Percentiles rank a stretch among this genome's conserved stretches.
These are phyloP conservation scores for Onychomys leucogaster DNA, from an alignment of 2,797 vertebrate genomes.

Conservation along the genomic window DNA sequence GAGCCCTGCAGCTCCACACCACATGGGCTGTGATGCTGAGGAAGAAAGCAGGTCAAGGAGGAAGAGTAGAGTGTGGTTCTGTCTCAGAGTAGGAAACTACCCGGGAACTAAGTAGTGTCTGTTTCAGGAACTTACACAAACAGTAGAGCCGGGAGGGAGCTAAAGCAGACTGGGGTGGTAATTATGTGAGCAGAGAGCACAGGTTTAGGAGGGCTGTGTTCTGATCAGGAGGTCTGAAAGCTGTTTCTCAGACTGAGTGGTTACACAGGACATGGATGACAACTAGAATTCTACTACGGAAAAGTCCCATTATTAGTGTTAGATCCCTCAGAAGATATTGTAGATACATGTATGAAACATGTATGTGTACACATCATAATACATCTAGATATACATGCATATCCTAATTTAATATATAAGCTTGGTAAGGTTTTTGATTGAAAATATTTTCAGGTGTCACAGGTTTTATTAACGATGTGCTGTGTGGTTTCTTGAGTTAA, in stretches of 20 bases:
- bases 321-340: background rate
- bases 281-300: background rate
- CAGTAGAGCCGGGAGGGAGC: background rate
- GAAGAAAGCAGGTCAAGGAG: slow-evolving; percentile 16
- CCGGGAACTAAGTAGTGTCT: background rate
- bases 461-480: slow-evolving; percentile 9
- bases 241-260: background rate
- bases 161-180: background rate
- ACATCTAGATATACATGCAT: background rate
- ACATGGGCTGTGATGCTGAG: background rate
- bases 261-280: slow-evolving; percentile 33
- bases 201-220: background rate
- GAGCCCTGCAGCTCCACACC: background rate
- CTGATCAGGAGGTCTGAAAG: background rate
- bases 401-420: slow-evolving; percentile 29
- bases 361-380: background rate
- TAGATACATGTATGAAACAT: background rate
- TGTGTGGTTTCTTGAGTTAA: slow-evolving; percentile 22
- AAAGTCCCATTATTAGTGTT: background rate
- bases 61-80: background rate
- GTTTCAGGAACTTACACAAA: background rate
- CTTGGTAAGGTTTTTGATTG: background rate
- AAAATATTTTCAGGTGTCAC: background rate
- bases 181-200: background rate
- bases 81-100: background rate